phyloP scores from a whole-genome alignment of 1,140 invertebrate species.

The Drosophila guanche region DNA sequence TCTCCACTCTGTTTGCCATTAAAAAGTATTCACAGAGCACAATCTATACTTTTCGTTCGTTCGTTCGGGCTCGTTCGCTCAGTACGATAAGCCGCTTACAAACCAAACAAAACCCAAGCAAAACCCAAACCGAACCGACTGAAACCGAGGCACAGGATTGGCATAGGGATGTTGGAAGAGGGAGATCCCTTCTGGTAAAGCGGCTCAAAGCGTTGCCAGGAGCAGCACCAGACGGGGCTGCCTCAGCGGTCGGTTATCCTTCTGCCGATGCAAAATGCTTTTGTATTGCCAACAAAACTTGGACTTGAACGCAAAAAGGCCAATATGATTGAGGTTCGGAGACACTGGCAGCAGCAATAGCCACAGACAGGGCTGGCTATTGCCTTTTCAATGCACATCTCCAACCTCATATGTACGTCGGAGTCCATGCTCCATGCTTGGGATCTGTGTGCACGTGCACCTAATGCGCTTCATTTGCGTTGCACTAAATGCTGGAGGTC shows the following conservation, averaged over 20 bases:
- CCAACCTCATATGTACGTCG: no score
- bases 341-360: background rate
- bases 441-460: conserved; percentile 56
- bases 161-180: background rate
- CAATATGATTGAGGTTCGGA: conserved; percentile 28
- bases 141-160: conserved; percentile 28
- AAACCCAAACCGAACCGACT: conserved; percentile 46
- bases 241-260: conserved; percentile 52
- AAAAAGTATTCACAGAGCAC: conserved; percentile 78
- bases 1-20: conserved; percentile 73
- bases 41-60: conserved; percentile 64
- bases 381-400: conserved; percentile 8
- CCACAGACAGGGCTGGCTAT: conserved; percentile 8
- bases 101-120: conserved; percentile 39
- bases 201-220: conserved; percentile 47
- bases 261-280: conserved; percentile 75
- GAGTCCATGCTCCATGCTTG: conserved; percentile 15
- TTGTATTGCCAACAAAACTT: conserved; percentile 79
- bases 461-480: conserved; percentile 80
- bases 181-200: conserved; percentile 33
- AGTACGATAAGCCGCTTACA: conserved; percentile 79
- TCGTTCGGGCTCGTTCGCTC: conserved; percentile 57
- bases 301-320: conserved; percentile 27
- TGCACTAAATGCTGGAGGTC: conserved; percentile 66
- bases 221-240: conserved; percentile 31